Evolutionary conservation across 2,797 vertebrate genomes (phyloP), one percentile per base, ranked within the genome.

Genomic region (Gymnocypris eckloni): DNA sequence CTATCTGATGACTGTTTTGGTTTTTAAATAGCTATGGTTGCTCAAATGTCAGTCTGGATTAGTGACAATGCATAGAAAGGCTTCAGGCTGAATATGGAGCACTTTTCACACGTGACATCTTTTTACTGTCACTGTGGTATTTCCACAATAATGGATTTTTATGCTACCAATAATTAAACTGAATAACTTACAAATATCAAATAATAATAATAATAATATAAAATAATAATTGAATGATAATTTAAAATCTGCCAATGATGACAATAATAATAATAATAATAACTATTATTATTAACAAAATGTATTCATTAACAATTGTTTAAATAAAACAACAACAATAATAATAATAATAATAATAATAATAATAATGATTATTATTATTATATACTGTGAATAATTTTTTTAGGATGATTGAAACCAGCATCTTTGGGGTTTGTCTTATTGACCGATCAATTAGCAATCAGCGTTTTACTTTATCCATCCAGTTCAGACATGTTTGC

Each of bases 1-100:
- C 33, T 76, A 25, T 15, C 66, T 83, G 43, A 76, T 83, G 69
- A 72, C 37, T 59, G 41, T 61, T 64, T 75, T 75, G 72, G 56
- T 20, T 83, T 73, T 83, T 45, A 37, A 59, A 61, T 48, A 76
- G 72, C 52, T 48, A 39, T 41, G 28, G 28, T 76, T 66, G 71
- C 43, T 64, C 16, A 64, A 64, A 75, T 39, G 41, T 75, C 43
- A 37, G 41, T n/a, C 12, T 41, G 33, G 72, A 52, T 64, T 41
- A 39, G 43, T 64, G 82, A 39, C 43, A 52, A 4, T 10, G 54
- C 43, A 66, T 61, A 16, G 43, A 64, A 50, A 16, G 20, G 71
- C 43, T 76, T 39, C 7, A 4, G 59, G 66, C 13, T 0, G 12
- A 64, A 66, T 83, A 66, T 37, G 8, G 4, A 75, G 22, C 0